Conservation (phyloP, 2,888 invertebrate genomes). For the Cephus rjabovi region DNA sequence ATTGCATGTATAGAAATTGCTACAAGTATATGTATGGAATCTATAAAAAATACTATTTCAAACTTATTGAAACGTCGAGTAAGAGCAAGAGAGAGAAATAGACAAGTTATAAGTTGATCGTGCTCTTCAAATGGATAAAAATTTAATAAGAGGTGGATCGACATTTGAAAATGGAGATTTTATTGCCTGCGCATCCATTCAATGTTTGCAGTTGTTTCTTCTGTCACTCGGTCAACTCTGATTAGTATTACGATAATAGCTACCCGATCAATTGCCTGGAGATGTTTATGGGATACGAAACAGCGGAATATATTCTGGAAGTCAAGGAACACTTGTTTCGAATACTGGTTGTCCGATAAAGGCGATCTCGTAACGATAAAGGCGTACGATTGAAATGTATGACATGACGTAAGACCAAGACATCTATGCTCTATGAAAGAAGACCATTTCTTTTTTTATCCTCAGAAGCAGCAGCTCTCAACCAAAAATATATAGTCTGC, state of each 20-base stretch:
- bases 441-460: not conserved
- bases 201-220: not conserved
- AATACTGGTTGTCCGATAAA: not conserved
- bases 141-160: not conserved
- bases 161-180: not conserved
- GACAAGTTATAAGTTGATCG: not conserved
- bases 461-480: not conserved
- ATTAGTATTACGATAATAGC: conserved; percentile 34
- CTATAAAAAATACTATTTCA: not conserved
- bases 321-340: not conserved
- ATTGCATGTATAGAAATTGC: not conserved
- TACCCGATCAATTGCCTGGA: conserved; percentile 25
- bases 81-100: conserved; percentile 2
- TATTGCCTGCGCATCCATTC: not conserved
- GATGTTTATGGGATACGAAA: conserved; percentile 22
- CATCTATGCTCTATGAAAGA: not conserved
- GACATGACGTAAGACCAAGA: not conserved
- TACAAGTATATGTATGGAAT: not conserved
- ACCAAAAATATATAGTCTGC: not conserved
- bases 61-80: not conserved
- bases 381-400: not conserved
- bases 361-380: not conserved
- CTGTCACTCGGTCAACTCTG: not conserved
- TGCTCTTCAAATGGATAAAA: not conserved
- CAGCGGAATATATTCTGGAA: not conserved